A percentile compares a stretch with the other conserved stretches of the same genome.
phyloP scores from a whole-genome alignment of 2,113 vertebrate genomes.

The Cairina moschata region DNA sequence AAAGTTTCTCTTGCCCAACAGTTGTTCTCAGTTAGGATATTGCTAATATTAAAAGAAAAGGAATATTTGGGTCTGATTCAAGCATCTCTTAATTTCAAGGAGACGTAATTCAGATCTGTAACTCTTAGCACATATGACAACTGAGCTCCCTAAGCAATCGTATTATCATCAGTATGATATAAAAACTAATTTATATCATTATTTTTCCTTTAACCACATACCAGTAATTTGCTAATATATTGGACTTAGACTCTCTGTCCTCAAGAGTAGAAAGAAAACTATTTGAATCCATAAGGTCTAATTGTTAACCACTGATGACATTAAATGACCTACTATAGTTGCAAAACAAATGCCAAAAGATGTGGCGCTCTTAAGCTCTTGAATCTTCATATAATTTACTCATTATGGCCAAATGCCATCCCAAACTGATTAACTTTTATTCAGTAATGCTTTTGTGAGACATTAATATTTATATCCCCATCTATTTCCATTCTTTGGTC shows the following conservation, averaged over 20 bases:
- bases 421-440: background rate
- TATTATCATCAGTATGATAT: background rate
- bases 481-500: background rate
- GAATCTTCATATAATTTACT: background rate
- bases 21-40: background rate
- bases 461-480: background rate
- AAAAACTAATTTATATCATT: background rate
- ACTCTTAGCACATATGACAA: background rate
- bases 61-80: background rate
- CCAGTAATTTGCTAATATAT: background rate
- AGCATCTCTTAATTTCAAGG: background rate
- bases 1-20: background rate
- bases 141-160: background rate
- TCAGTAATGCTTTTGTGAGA: background rate
- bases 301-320: background rate
- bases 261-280: background rate
- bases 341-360: background rate
- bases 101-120: background rate
- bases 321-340: background rate
- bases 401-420: background rate
- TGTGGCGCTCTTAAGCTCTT: background rate
- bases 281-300: background rate
- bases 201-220: background rate
- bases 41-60: background rate
- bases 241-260: background rate